A percentile compares a stretch with the other conserved stretches of the same genome.
phyloP scores from a whole-genome alignment of 2,888 invertebrate species.

The Synanthedon vespiformis region DNA sequence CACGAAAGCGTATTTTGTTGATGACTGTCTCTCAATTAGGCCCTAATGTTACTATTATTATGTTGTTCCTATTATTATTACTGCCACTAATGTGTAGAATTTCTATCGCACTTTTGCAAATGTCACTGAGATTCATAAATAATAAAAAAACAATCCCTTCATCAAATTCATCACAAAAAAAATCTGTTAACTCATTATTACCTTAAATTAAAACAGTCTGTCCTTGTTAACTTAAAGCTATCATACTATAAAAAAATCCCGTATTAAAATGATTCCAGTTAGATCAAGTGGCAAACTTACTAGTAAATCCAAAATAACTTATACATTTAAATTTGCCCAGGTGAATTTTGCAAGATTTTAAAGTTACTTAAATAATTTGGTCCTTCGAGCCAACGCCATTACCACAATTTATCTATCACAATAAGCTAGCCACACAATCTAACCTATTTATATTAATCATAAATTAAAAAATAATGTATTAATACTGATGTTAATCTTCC shows the following conservation, averaged over 20 bases:
- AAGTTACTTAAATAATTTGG: neutral
- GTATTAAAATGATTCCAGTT: conserved; percentile 20
- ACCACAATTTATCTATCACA: neutral
- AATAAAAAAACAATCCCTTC: too few relatives aligned
- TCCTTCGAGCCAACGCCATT: neutral
- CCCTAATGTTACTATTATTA: too few relatives aligned
- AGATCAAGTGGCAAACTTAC: conserved; percentile 19
- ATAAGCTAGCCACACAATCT: conserved; percentile 2
- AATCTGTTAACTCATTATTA: neutral
- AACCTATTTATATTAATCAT: conserved; percentile 21
- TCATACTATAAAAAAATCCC: conserved; percentile 24
- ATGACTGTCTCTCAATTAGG: too few relatives aligned
- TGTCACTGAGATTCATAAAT: neutral
- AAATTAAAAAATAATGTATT: conserved; percentile 56
- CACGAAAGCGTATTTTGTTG: too few relatives aligned
- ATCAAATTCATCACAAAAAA: too few relatives aligned
- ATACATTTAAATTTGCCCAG: too few relatives aligned
- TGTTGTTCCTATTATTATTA: too few relatives aligned
- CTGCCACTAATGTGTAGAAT: too few relatives aligned
- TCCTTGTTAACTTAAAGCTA: conserved; percentile 40
- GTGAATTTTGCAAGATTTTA: neutral
- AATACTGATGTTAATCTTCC: conserved; percentile 63
- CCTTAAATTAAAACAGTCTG: conserved; percentile 34
- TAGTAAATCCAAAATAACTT: neutral
- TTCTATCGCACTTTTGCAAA: too few relatives aligned